Evolutionary conservation across 2,888 invertebrate genomes (phyloP), one percentile per base, ranked within the genome.

Genomic region (Lasioglossum marginatum): DNA sequence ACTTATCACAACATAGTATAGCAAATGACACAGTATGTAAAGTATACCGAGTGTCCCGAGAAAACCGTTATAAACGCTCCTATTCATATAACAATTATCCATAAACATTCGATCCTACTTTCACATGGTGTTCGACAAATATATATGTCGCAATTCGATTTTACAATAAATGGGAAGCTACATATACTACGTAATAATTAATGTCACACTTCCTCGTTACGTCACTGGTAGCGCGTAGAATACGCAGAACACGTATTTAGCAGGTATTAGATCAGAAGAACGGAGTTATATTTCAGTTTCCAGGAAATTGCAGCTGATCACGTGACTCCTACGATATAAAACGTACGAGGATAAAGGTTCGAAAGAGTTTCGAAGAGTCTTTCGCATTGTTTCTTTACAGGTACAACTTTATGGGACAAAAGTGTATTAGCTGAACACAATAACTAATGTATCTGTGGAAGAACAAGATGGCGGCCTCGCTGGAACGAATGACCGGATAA

Each of bases 1-100:
- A 63, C 45, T 72, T 72, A 72, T 75, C 70, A 66, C 52, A 27
- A 57, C 82, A 63, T 27, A 57, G 68, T 71, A 71, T 75, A 63
- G 75, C 48, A 60, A 71, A 6, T 68, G 37, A 68, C 68, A 68
- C 68, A 37, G 37, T 19, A 57, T 74, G 57, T 74, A 57, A 45
- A 34, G 45, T 43, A 48, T 71, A 71, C 31, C 43, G 71, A 27
- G 43, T 43, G 43, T 71, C 43, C 27, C 27, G 3, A 71, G 27
- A 70, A 70, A 40, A 70, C 34, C 23, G 37, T 68, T 68, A 37
- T 23, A 63, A 60, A 63, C 23, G 19, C 34, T 66, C 34, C 60
- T 63, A 14, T 10, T 68, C 37, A 37, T 23, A 34, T 23, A 34
- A 23, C 4, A 34, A 37, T 68, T 37, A 37, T 19, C 10, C 0